Conservation (phyloP, 2,797 vertebrate genomes). For the Simalia tracyae region DNA sequence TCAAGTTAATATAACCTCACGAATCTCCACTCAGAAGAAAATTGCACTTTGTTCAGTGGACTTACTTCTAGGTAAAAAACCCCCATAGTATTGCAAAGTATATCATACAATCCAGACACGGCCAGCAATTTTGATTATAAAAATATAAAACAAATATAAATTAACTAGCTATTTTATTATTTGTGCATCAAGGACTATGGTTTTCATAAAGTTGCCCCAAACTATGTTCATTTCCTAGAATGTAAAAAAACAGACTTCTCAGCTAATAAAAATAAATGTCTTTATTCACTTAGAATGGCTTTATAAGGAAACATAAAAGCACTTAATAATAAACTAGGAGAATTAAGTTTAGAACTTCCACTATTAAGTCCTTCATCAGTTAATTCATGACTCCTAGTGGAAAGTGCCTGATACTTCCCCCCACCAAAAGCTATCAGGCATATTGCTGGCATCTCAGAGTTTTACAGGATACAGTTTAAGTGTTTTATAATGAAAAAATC, state of each 20-base stretch:
- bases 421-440: constrained; percentile 51
- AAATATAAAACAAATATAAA: background rate
- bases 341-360: constrained; percentile 53
- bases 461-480: constrained; percentile 60
- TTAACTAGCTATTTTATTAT: constrained; percentile 25
- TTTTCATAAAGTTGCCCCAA: constrained; percentile 50
- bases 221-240: constrained; percentile 54
- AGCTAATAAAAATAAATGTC: constrained; percentile 71
- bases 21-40: background rate
- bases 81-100: background rate
- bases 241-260: constrained; percentile 67
- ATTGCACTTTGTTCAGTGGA: background rate
- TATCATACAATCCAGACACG: background rate
- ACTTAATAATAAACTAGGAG: constrained; percentile 48
- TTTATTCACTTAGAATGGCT: constrained; percentile 73
- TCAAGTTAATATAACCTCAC: background rate
- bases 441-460: constrained; percentile 53
- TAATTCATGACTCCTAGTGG: constrained; percentile 50
- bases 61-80: background rate
- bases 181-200: constrained; percentile 35
- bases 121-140: background rate
- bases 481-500: constrained; percentile 71
- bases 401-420: constrained; percentile 37
- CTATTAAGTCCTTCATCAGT: constrained; percentile 48
- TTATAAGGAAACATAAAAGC: constrained; percentile 62